Evolutionary conservation across 1,140 invertebrate genomes (phyloP).

Genomic region (Drosophila pectinifera): DNA sequence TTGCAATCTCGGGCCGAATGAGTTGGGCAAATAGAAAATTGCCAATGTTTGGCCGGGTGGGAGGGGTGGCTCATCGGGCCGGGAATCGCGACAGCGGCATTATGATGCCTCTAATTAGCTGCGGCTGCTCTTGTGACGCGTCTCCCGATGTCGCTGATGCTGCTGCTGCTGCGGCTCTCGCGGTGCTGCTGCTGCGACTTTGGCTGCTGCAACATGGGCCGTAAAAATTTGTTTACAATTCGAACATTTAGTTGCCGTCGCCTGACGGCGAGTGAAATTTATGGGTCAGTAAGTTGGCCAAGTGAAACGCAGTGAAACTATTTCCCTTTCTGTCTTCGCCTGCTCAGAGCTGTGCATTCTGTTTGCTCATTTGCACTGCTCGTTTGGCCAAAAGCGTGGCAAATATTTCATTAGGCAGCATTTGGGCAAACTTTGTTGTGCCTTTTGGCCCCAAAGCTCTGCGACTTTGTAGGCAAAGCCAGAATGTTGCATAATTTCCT

Average conservation of each 20-base stretch:
- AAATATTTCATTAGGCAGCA: conserved; percentile 81
- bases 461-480: conserved; percentile 54
- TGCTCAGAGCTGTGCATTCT: conserved; percentile 48
- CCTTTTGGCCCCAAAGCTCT: conserved; percentile 50
- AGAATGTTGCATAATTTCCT: conserved; percentile 53
- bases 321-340: conserved; percentile 35
- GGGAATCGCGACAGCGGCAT: conserved; percentile 31
- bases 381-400: conserved; percentile 72
- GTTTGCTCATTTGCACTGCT: conserved; percentile 72
- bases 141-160: conserved; percentile 13
- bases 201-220: conserved; percentile 64
- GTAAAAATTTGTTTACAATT: conserved; percentile 76
- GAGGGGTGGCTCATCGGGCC: not conserved
- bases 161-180: conserved; percentile 19
- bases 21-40: conserved; percentile 80
- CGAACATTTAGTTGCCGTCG: conserved; percentile 52
- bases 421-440: conserved; percentile 72
- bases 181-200: conserved; percentile 55
- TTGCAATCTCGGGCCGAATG: conserved; percentile 74
- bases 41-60: conserved; percentile 57
- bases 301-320: conserved; percentile 52
- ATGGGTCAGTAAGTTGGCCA: conserved; percentile 70
- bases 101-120: conserved; percentile 81
- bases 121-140: conserved; percentile 7
- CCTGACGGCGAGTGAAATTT: conserved; percentile 66